Conservation (phyloP, 2,113 vertebrate species). For the Hucho hucho region DNA sequence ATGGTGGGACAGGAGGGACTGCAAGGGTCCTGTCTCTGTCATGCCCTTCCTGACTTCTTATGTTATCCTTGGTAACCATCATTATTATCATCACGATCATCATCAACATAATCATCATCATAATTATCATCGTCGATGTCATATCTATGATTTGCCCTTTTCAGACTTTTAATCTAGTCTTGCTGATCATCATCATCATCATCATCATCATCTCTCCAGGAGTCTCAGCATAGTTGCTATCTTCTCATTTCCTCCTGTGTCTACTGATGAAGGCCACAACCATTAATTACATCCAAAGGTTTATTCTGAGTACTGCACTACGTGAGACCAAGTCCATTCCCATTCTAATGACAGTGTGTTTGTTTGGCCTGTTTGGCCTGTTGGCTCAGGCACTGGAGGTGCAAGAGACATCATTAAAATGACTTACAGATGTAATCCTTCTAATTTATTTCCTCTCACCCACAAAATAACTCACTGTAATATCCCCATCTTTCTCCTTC, state of each 20-base stretch:
- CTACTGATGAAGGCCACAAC: conserved; percentile 60
- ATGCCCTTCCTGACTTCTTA: conserved; percentile 1
- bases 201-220: conserved; percentile 40
- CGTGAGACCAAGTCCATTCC: conserved; percentile 41
- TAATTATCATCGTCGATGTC: too few species aligned
- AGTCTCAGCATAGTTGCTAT: not conserved
- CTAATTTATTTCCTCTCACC: conserved; percentile 12
- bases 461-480: conserved; percentile 55
- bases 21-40: conserved; percentile 29
- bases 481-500: conserved; percentile 43
- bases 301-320: not conserved
- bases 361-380: conserved; percentile 68
- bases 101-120: conserved; percentile 36
- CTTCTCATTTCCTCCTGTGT: conserved; percentile 39
- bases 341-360: conserved; percentile 69
- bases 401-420: conserved; percentile 68
- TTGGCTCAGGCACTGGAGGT: conserved; percentile 53
- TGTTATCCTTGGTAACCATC: conserved; percentile 31
- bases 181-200: conserved; percentile 54
- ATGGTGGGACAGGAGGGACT: not conserved
- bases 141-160: too few species aligned
- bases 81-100: conserved; percentile 38
- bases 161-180: too few species aligned
- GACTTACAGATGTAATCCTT: conserved; percentile 65
- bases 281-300: conserved; percentile 22